Evolutionary conservation across 1,140 invertebrate species (phyloP).

Genomic region (Phthorimaea operculella): DNA sequence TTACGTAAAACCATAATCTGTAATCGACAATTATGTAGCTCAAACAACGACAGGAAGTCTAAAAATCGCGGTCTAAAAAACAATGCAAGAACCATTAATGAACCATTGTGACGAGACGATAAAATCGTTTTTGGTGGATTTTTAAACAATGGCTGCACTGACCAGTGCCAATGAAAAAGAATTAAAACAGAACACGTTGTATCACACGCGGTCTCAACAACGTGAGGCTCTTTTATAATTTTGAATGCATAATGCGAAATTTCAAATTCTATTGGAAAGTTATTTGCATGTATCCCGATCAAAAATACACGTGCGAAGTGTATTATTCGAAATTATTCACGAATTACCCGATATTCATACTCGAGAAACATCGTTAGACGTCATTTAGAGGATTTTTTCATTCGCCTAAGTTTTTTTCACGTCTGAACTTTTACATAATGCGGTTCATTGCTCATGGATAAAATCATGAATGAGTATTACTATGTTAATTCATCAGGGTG

Average conservation of each 20-base stretch:
- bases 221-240: constrained; percentile 40
- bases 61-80: constrained; percentile 39
- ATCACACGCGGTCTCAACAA: constrained; percentile 35
- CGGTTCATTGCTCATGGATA: neutral
- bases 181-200: constrained; percentile 40
- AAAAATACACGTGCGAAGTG: constrained; percentile 26
- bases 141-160: constrained; percentile 26
- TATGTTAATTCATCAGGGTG: too few species aligned
- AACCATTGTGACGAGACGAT: constrained; percentile 44
- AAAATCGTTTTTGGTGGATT: constrained; percentile 29
- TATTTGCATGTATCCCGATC: constrained; percentile 35
- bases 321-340: constrained; percentile 48
- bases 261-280: constrained; percentile 20
- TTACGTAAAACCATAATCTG: constrained; percentile 3
- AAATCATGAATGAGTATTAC: too few species aligned
- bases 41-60: constrained; percentile 41
- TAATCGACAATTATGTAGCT: constrained; percentile 6
- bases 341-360: constrained; percentile 29
- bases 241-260: too few species aligned
- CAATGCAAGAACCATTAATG: constrained; percentile 52
- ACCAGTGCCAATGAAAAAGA: constrained; percentile 31
- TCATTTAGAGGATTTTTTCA: constrained; percentile 31
- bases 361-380: constrained; percentile 41
- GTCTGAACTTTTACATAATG: constrained; percentile 17
- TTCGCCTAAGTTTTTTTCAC: neutral